phyloP scores from a whole-genome alignment of 2,888 invertebrate genomes.

The Cosmia trapezina region DNA sequence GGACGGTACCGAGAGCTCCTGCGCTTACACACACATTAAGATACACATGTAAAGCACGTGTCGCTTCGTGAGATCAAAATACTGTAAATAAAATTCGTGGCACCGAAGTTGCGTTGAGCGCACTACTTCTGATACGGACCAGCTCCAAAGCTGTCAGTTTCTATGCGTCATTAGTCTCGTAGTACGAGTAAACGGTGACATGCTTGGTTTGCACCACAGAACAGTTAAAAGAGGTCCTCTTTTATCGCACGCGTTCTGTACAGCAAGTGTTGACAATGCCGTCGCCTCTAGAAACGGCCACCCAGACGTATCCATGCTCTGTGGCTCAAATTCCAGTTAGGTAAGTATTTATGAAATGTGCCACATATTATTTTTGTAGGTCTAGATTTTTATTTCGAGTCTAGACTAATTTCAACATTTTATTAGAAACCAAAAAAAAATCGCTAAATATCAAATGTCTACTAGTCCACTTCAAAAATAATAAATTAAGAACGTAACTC shows the following conservation, averaged over 20 bases:
- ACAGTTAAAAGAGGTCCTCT: too few relatives aligned
- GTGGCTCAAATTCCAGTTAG: background rate
- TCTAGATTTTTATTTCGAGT: background rate
- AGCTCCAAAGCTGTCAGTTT: too few relatives aligned
- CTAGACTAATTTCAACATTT: constrained; percentile 2
- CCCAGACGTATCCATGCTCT: background rate
- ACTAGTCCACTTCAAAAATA: background rate
- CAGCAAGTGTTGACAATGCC: background rate
- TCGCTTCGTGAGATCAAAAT: too few relatives aligned
- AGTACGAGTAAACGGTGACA: background rate
- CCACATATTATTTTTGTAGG: background rate
- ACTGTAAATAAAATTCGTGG: too few relatives aligned
- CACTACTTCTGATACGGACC: too few relatives aligned
- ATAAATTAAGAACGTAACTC: background rate
- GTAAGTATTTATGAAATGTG: background rate
- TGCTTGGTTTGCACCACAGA: background rate
- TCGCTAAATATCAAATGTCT: background rate
- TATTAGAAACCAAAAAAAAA: constrained; percentile 11
- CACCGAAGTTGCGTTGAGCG: too few relatives aligned
- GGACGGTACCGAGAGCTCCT: too few relatives aligned
- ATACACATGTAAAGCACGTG: too few relatives aligned
- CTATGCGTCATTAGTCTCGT: too few relatives aligned
- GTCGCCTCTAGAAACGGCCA: too few relatives aligned
- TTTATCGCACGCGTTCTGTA: too few relatives aligned
- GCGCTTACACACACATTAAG: too few relatives aligned